These are phyloP conservation scores for Pantala flavescens DNA, from an alignment of 1,140 invertebrate species.

Conservation along the genomic window DNA sequence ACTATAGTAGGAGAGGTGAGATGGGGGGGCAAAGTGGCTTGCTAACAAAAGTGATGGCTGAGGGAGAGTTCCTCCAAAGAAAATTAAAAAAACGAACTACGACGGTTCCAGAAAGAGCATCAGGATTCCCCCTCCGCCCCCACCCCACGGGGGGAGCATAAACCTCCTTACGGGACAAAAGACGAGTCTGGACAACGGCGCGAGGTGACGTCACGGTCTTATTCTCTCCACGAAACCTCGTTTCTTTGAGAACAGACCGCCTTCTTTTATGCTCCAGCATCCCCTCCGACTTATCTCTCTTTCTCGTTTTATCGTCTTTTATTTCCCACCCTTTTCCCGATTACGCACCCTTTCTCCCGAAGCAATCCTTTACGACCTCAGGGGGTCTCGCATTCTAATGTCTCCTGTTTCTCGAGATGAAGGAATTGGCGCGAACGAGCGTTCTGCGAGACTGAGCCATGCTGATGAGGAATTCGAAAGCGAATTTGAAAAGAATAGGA, in stretches of 20 bases:
- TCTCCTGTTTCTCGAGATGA: too few relatives aligned
- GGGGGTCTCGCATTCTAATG: too few relatives aligned
- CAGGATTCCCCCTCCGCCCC: background rate
- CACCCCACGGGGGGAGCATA: background rate
- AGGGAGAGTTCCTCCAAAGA: background rate
- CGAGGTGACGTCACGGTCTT: background rate
- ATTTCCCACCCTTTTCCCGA: background rate
- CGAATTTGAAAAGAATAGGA: too few relatives aligned
- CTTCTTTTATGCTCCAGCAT: background rate
- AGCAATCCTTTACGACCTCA: too few relatives aligned
- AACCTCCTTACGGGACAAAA: background rate
- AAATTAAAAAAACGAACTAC: background rate
- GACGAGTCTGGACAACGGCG: background rate
- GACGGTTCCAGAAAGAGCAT: background rate
- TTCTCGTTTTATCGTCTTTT: background rate
- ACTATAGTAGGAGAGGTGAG: background rate
- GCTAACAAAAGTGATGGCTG: background rate
- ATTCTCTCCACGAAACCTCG: background rate
- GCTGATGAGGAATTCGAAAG: too few relatives aligned
- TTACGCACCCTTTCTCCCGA: too few relatives aligned
- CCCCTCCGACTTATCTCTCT: background rate
- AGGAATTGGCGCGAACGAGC: too few relatives aligned
- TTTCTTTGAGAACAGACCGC: background rate
- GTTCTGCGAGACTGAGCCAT: too few relatives aligned
- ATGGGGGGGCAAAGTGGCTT: background rate